These are phyloP conservation scores for Leptogaster cylindrica DNA, from an alignment of 2,888 invertebrate genomes.

Conservation along the genomic window DNA sequence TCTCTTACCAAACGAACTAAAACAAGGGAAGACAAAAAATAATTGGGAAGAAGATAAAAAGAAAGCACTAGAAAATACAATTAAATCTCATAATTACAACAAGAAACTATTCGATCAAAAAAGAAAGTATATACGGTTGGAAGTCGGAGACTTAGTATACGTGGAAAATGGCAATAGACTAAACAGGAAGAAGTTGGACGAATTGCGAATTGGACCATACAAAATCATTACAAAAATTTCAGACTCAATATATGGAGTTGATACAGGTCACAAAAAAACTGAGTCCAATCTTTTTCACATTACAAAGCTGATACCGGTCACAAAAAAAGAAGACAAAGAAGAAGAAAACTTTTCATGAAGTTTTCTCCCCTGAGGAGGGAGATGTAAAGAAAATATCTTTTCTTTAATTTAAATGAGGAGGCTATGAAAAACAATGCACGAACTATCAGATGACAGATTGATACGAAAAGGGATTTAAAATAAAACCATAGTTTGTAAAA, in stretches of 20 bases:
- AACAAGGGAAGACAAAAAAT: neutral
- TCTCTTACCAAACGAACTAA: too few relatives aligned
- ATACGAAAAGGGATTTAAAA: too few relatives aligned
- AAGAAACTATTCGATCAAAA: neutral
- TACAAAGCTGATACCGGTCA: neutral
- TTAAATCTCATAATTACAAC: neutral
- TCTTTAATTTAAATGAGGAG: too few relatives aligned
- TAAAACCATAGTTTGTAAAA: too few relatives aligned
- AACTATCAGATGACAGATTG: too few relatives aligned
- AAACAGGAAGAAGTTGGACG: constrained; percentile 3
- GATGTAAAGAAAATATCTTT: too few relatives aligned
- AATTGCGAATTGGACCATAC: constrained; percentile 24
- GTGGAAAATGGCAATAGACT: constrained; percentile 19
- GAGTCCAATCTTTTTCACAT: constrained; percentile 16
- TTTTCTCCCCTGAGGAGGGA: too few relatives aligned
- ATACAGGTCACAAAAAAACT: constrained; percentile 26
- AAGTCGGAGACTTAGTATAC: neutral
- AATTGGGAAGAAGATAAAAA: neutral
- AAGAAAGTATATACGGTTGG: neutral
- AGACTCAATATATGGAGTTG: constrained; percentile 38
- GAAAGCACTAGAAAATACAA: neutral
- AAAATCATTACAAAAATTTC: constrained; percentile 37
- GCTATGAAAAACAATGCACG: too few relatives aligned
- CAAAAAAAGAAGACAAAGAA: neutral
- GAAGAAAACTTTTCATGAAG: too few relatives aligned